These are phyloP conservation scores for Sebastes aleutianus DNA, from an alignment of 2,797 vertebrate genomes.

Conservation along the genomic window DNA sequence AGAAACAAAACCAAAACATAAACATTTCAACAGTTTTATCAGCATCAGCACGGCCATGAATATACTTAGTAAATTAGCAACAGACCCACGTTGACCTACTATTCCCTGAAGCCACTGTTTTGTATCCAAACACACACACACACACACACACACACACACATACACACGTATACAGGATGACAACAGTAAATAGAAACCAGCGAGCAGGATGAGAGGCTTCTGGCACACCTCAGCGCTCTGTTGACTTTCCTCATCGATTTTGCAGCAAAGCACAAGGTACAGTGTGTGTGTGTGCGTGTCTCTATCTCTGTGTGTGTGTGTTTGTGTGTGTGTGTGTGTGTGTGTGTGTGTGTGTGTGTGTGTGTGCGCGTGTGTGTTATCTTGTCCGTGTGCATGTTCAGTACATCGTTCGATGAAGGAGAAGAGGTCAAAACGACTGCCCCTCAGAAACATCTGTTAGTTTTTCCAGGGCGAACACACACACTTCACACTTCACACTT, in stretches of 20 bases:
- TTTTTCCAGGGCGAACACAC: constrained; percentile 11
- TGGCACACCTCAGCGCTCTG: constrained; percentile 56
- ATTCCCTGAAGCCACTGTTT: constrained; percentile 6
- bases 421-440: constrained; percentile 27
- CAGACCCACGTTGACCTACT: neutral
- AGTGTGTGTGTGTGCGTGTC: constrained; percentile 7
- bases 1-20: neutral
- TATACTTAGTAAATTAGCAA: neutral
- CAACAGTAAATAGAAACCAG: constrained; percentile 51
- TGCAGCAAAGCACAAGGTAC: constrained; percentile 39
- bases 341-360: constrained; percentile 2
- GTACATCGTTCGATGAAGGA: neutral
- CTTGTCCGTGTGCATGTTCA: constrained; percentile 9
- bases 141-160: constrained; percentile 14
- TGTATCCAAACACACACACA: constrained; percentile 7
- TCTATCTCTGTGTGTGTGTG: neutral
- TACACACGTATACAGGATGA: neutral
- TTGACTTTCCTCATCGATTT: constrained; percentile 73
- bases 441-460: constrained; percentile 43
- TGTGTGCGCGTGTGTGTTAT: neutral
- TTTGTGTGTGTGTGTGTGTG: constrained; percentile 17
- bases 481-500: constrained; percentile 2
- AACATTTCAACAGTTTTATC: neutral
- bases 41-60: neutral
- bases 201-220: constrained; percentile 30